Evolutionary conservation across 2,797 vertebrate species (phyloP).

Genomic region (Acestrorhynchus altus): DNA sequence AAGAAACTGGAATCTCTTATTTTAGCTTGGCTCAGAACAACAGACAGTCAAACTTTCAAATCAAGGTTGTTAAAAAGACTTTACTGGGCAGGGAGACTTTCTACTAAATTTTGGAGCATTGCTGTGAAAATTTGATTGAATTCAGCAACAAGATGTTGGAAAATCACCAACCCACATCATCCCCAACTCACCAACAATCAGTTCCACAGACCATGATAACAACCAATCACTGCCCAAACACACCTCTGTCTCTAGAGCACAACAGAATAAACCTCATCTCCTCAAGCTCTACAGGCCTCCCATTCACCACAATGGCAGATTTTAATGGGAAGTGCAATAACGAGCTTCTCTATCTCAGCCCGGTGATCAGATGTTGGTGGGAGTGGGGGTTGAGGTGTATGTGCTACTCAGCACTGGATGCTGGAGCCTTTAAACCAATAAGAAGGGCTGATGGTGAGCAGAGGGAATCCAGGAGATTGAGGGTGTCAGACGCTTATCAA

Average conservation of each 20-base stretch:
- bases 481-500: conserved; percentile 36
- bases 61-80: too few relatives aligned
- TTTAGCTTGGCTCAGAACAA: too few relatives aligned
- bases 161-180: too few relatives aligned
- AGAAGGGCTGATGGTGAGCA: conserved; percentile 28
- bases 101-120: too few relatives aligned
- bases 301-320: conserved; percentile 24
- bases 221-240: neutral
- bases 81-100: too few relatives aligned
- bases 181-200: too few relatives aligned
- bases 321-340: conserved; percentile 23
- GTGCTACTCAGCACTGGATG: conserved; percentile 31
- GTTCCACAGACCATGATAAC: neutral
- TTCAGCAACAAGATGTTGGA: too few relatives aligned
- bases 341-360: conserved; percentile 18
- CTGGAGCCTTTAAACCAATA: conserved; percentile 39
- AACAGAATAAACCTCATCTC: neutral
- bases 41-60: too few relatives aligned
- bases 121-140: too few relatives aligned
- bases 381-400: neutral
- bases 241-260: neutral
- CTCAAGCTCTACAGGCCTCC: neutral
- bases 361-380: conserved; percentile 34
- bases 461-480: conserved; percentile 36
- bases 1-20: too few relatives aligned